Evolutionary conservation across 2,113 vertebrate species (phyloP).

Genomic region (Nanorana parkeri): DNA sequence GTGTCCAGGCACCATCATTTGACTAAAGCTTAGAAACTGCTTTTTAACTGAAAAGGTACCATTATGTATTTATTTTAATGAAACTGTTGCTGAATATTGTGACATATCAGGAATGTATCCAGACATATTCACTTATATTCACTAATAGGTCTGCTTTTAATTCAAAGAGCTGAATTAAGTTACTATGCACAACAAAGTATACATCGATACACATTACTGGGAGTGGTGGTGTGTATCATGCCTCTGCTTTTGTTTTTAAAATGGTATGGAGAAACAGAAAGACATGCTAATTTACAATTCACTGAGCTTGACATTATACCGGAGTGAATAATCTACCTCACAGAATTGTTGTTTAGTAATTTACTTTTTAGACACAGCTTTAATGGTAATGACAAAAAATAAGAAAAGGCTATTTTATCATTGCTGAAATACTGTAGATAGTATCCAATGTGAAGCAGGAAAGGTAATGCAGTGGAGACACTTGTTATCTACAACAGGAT

Average conservation of each 20-base stretch:
- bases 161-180: no score
- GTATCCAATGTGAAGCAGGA: slow-evolving; percentile 1
- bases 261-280: slow-evolving; percentile 15
- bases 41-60: no score
- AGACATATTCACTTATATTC: no score
- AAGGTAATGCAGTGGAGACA: slow-evolving; percentile 48
- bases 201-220: not conserved
- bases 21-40: no score
- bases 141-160: no score
- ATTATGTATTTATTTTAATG: no score
- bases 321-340: slow-evolving; percentile 15
- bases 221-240: not conserved
- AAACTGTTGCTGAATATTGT: no score
- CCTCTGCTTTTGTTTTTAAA: not conserved
- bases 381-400: slow-evolving; percentile 38
- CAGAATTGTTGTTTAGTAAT: slow-evolving; percentile 37
- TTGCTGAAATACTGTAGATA: slow-evolving; percentile 23
- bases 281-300: slow-evolving; percentile 43
- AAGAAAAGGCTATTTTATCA: slow-evolving; percentile 21
- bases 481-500: slow-evolving; percentile 47
- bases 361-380: slow-evolving; percentile 45
- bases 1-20: no score
- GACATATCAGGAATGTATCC: no score
- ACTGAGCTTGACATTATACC: slow-evolving; percentile 21
- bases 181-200: no score